Evolutionary conservation across 2,113 vertebrate species (phyloP).

Genomic region (Lanius collurio): DNA sequence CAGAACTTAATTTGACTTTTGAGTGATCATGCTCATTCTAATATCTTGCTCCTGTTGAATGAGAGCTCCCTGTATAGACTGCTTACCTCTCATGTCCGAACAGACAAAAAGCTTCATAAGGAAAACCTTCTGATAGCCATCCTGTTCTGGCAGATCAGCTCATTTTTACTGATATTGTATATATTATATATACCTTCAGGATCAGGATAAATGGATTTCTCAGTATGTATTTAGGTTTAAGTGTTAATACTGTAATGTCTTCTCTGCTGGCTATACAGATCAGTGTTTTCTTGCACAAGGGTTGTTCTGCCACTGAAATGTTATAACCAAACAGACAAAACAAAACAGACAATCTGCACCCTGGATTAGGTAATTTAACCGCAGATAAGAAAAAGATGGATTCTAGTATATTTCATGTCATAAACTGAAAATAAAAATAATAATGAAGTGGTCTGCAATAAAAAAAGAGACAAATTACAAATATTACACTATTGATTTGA

Average conservation of each 20-base stretch:
- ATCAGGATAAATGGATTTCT: neutral
- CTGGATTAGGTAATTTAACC: slow-evolving; percentile 34
- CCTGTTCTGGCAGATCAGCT: neutral
- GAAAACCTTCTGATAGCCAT: neutral
- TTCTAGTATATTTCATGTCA: slow-evolving; percentile 45
- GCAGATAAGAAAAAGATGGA: slow-evolving; percentile 47
- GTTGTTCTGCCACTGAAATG: neutral
- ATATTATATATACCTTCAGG: neutral
- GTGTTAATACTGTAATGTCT: neutral
- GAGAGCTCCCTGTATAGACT: neutral
- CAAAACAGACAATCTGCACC: neutral
- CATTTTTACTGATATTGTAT: neutral
- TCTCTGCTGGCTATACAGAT: neutral
- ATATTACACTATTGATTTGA: slow-evolving; percentile 65
- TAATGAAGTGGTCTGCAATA: slow-evolving; percentile 63
- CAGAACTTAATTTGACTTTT: neutral
- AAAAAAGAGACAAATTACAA: slow-evolving; percentile 65
- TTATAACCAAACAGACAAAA: neutral
- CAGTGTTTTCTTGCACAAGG: neutral
- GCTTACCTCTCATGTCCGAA: neutral
- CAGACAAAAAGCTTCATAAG: neutral
- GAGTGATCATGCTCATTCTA: neutral
- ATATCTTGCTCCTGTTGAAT: neutral
- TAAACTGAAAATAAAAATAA: slow-evolving; percentile 70
- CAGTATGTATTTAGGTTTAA: neutral